Evolutionary conservation across 2,113 vertebrate genomes (phyloP).

Genomic region (Onychostoma macrolepis): DNA sequence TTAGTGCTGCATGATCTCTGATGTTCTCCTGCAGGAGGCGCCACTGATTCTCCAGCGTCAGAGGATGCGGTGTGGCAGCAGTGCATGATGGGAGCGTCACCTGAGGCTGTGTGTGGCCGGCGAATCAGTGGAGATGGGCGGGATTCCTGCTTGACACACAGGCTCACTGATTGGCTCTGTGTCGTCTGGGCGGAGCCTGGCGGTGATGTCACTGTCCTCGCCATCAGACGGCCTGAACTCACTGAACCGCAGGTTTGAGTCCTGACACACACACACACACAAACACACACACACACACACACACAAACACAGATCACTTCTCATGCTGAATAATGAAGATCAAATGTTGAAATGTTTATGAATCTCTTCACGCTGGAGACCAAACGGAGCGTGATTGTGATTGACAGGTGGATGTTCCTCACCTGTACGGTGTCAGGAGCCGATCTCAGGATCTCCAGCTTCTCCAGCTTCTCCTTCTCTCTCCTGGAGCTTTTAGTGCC

Average conservation of each 20-base stretch:
- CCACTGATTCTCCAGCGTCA: too few species aligned
- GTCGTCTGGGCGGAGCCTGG: background rate
- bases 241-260: background rate
- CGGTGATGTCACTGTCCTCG: constrained; percentile 8
- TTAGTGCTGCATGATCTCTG: too few species aligned
- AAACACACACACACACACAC: background rate
- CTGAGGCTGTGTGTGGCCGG: background rate
- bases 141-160: background rate
- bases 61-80: background rate
- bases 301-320: background rate
- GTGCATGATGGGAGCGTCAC: background rate
- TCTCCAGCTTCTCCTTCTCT: constrained; percentile 60
- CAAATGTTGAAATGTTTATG: too few species aligned
- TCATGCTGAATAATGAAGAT: too few species aligned
- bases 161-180: background rate
- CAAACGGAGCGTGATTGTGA: background rate
- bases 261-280: background rate
- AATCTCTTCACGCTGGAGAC: too few species aligned
- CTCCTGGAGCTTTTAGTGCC: constrained; percentile 75
- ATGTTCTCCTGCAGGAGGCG: too few species aligned
- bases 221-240: background rate
- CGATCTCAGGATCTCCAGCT: background rate
- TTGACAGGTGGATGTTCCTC: background rate
- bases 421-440: background rate
- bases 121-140: background rate